Conservation (phyloP, 2,113 vertebrate genomes). For the Vidua chalybeata region DNA sequence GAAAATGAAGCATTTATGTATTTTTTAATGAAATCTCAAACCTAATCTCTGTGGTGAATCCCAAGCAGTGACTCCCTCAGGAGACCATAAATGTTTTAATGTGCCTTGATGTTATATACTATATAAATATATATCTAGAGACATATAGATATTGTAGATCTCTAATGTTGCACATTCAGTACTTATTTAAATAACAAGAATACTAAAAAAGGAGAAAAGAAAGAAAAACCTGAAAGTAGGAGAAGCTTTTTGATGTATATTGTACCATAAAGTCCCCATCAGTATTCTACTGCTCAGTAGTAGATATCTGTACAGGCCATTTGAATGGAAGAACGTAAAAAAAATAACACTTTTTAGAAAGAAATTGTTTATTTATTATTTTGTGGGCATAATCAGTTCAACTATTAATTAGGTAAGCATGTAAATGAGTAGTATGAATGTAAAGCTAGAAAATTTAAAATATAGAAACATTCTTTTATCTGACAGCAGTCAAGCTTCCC, state of each 20-base stretch:
- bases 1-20: not conserved
- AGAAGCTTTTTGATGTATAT: not conserved
- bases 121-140: not conserved
- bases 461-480: not conserved
- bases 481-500: not conserved
- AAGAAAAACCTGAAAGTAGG: not conserved
- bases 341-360: slow-evolving; percentile 68
- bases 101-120: not conserved
- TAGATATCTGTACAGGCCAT: slow-evolving; percentile 77
- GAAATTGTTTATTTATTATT: slow-evolving; percentile 7
- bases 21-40: not conserved
- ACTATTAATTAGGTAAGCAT: not conserved
- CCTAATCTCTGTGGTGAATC: not conserved
- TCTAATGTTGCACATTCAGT: not conserved
- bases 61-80: not conserved
- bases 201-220: not conserved
- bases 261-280: slow-evolving; percentile 80
- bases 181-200: not conserved
- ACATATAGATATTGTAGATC: not conserved
- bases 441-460: not conserved
- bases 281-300: slow-evolving; percentile 44
- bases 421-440: not conserved
- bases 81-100: not conserved
- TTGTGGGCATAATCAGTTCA: not conserved
- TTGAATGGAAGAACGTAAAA: slow-evolving; percentile 72